phyloP scores from a whole-genome alignment of 2,797 vertebrate genomes.

The Pseudomugil gertrudae region DNA sequence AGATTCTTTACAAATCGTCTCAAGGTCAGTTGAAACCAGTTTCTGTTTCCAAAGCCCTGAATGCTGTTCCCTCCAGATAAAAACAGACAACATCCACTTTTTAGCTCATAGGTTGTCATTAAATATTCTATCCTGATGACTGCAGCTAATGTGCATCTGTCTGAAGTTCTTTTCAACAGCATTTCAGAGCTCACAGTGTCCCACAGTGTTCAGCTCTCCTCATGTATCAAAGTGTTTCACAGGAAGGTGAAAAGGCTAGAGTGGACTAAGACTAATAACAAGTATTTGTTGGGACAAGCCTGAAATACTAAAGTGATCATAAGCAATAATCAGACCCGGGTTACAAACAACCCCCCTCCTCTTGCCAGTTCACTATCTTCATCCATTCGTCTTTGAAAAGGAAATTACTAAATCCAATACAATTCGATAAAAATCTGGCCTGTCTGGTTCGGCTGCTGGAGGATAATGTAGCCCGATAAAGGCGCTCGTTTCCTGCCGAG shows the following conservation, averaged over 20 bases:
- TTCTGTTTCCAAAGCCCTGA: no score
- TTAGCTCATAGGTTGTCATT: background rate
- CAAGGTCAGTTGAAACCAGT: no score
- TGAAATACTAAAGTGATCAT: slow-evolving; percentile 73
- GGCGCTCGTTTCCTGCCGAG: slow-evolving; percentile 67
- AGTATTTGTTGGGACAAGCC: slow-evolving; percentile 39
- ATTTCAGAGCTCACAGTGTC: background rate
- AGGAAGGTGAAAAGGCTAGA: slow-evolving; percentile 27
- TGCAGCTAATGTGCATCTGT: background rate
- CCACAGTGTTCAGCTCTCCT: background rate
- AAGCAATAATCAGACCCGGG: slow-evolving; percentile 75
- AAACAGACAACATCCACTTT: no score
- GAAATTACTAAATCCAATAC: slow-evolving; percentile 83
- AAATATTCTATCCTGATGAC: background rate
- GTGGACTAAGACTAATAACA: slow-evolving; percentile 55
- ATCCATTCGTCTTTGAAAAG: slow-evolving; percentile 79
- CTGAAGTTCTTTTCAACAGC: no score
- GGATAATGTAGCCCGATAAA: slow-evolving; percentile 77
- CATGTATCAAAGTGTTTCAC: slow-evolving; percentile 20
- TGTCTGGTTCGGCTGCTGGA: slow-evolving; percentile 62
- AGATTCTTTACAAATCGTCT: no score
- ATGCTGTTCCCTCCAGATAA: background rate
- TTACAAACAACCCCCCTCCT: slow-evolving; percentile 70
- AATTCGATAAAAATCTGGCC: slow-evolving; percentile 77
- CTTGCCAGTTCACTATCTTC: slow-evolving; percentile 68